Evolutionary conservation across 2,888 invertebrate species (phyloP), one percentile per base, ranked within the genome.

Genomic region (Protodeltote pygarga): DNA sequence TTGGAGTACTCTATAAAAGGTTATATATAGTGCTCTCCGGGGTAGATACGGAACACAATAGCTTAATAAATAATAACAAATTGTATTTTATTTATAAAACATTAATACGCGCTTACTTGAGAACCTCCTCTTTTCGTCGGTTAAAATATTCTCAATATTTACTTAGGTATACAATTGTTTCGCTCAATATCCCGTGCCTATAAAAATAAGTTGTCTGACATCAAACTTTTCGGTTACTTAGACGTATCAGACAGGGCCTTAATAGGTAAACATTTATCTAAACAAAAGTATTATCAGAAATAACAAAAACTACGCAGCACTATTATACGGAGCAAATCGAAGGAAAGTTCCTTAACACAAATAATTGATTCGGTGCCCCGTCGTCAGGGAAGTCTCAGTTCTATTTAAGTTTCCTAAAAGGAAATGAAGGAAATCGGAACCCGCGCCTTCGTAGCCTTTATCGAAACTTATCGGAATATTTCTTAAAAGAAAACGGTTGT

Each of bases 361-460:
- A 89, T 90, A 91, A 91, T 91, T 89, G 91, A 91, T 91, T 89
- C 83, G 81, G 82, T 80, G 78, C 83, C 81, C 81, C 84, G 85
- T 86, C 83, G 87, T 86, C 85, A 86, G 78, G 87, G 85, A 89
- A 89, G 83, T 87, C 89, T 87, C 86, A 83, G 86, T 86, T 91
- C 89, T 91, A 90, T 91, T 90, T 89, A 89, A 91, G 91, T 91
- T 91, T 90, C 89, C 89, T 89, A 82, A 90, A 85, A 89, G 91
- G 91, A 91, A 91, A 91, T 91, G 89, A 90, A 89, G 90, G 91
- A 91, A 91, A 91, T 91, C 89, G 89, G 83, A 81, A 71, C 77
- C 80, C 79, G 75, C 81, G 86, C 83, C 83, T 80, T 80, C 73
- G 79, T 68, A 83, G 83, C 83, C 85, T 87, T 88, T 88, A 88